phyloP scores from a whole-genome alignment of 2,797 vertebrate genomes.

The Anas flavirostris region DNA sequence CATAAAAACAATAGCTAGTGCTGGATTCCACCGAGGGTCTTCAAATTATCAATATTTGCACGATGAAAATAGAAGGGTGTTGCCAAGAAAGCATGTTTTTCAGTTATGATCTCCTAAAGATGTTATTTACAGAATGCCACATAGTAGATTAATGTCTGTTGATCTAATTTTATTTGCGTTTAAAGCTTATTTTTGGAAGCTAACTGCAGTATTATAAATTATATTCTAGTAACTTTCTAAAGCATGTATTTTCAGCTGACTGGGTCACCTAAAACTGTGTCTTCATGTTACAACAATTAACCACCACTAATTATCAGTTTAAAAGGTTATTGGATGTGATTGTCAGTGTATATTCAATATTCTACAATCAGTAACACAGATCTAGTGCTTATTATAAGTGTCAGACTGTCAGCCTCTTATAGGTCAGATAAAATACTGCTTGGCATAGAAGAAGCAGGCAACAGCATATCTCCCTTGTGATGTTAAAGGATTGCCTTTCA shows the following conservation, averaged over 20 bases:
- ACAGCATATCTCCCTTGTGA: neutral
- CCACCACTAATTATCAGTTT: slow-evolving; percentile 37
- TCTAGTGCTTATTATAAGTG: slow-evolving; percentile 49
- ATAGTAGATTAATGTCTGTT: slow-evolving; percentile 68
- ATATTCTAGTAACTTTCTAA: slow-evolving; percentile 51
- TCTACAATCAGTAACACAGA: slow-evolving; percentile 46
- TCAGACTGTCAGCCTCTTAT: slow-evolving; percentile 43
- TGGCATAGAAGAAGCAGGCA: neutral
- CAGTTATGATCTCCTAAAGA: slow-evolving; percentile 78
- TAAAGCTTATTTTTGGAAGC: slow-evolving; percentile 70
- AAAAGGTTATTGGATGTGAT: slow-evolving; percentile 40
- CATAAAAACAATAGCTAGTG: slow-evolving; percentile 86
- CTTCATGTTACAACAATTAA: slow-evolving; percentile 47
- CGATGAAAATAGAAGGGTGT: slow-evolving; percentile 78
- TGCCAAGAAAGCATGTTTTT: slow-evolving; percentile 76
- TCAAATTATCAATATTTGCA: slow-evolving; percentile 90
- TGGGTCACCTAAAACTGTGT: slow-evolving; percentile 18
- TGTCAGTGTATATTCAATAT: slow-evolving; percentile 50
- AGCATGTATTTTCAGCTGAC: slow-evolving; percentile 13
- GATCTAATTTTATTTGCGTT: slow-evolving; percentile 75
- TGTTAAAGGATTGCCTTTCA: slow-evolving; percentile 46
- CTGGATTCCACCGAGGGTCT: slow-evolving; percentile 83
- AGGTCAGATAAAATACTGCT: slow-evolving; percentile 55
- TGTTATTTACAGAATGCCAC: slow-evolving; percentile 75
- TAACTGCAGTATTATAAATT: slow-evolving; percentile 59